A percentile compares a stretch with the other conserved stretches of the same genome.
Evolutionary conservation across 2,888 invertebrate genomes (phyloP).

Genomic region (Creontiades dilutus): DNA sequence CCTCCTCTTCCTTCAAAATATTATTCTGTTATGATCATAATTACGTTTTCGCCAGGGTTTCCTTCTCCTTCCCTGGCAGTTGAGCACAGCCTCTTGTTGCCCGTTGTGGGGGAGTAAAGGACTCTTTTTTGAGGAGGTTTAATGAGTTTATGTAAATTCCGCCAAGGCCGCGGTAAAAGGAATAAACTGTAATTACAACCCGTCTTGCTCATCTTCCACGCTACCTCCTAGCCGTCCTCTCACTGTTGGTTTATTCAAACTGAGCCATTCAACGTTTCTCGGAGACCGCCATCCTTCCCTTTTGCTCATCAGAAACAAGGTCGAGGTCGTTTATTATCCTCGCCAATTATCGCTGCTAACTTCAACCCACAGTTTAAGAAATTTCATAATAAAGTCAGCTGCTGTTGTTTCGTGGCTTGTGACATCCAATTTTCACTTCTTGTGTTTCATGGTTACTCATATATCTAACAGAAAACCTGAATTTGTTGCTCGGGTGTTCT

Average conservation of each 20-base stretch:
- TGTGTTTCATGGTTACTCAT: too few relatives aligned
- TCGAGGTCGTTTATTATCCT: not conserved
- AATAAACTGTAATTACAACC: constrained; percentile 46
- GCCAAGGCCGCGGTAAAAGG: constrained; percentile 1
- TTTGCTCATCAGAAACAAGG: not conserved
- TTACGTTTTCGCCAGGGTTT: constrained; percentile 46
- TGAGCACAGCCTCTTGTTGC: not conserved
- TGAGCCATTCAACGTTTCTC: constrained; percentile 27
- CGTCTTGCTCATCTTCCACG: constrained; percentile 44
- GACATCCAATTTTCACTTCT: too few relatives aligned
- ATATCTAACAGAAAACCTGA: too few relatives aligned
- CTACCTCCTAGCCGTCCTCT: not conserved
- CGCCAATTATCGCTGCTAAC: constrained; percentile 6
- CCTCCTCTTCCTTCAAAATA: constrained; percentile 40
- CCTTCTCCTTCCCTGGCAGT: constrained; percentile 9
- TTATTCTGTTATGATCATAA: constrained; percentile 66
- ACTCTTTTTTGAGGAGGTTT: constrained; percentile 41
- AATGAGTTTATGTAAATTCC: constrained; percentile 61
- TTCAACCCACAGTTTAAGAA: not conserved
- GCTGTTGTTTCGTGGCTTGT: not conserved
- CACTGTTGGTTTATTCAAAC: constrained; percentile 1
- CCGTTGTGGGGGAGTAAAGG: constrained; percentile 8
- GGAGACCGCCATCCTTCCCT: not conserved
- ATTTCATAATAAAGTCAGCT: not conserved
- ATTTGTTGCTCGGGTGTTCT: too few relatives aligned